A percentile compares a stretch with the other conserved stretches of the same genome.
Evolutionary conservation across 2,888 invertebrate species (phyloP).

Genomic region (Dasysyrphus tricinctus): DNA sequence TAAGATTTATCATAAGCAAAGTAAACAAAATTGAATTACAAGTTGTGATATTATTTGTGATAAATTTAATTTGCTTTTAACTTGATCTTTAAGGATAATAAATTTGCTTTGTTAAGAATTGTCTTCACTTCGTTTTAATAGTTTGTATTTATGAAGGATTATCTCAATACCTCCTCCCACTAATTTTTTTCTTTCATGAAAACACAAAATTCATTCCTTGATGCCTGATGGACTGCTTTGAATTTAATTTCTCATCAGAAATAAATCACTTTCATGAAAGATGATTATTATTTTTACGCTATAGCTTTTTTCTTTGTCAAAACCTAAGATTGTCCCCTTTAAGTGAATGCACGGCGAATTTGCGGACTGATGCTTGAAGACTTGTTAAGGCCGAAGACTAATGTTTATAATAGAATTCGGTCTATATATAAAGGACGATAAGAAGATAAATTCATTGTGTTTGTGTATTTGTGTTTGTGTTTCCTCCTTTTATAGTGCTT

Average conservation of each 20-base stretch:
- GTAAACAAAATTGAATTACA: slow-evolving; percentile 11
- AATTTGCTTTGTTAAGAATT: slow-evolving; percentile 57
- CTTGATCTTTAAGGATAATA: slow-evolving; percentile 55
- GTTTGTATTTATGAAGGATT: slow-evolving; percentile 18
- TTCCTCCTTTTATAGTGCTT: slow-evolving; percentile 18
- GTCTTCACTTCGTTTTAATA: slow-evolving; percentile 13
- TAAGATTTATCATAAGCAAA: not conserved
- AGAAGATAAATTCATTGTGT: slow-evolving; percentile 24
- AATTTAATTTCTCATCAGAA: not conserved
- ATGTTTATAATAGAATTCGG: slow-evolving; percentile 13
- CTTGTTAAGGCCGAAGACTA: not conserved
- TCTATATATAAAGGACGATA: not conserved
- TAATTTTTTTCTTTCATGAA: not conserved
- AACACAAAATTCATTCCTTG: not conserved
- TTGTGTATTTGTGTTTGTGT: slow-evolving; percentile 5
- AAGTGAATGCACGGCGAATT: too few species aligned
- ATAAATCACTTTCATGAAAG: slow-evolving; percentile 6
- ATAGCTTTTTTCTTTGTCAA: not conserved
- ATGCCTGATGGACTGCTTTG: not conserved
- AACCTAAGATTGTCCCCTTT: not conserved
- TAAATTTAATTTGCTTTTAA: slow-evolving; percentile 62
- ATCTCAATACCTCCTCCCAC: slow-evolving; percentile 16
- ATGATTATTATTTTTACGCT: slow-evolving; percentile 2
- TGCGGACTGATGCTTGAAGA: not conserved
- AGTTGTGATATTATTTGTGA: slow-evolving; percentile 36